Evolutionary conservation across 2,113 vertebrate species (phyloP), one percentile per base, ranked within the genome.

Genomic region (Agapornis roseicollis): DNA sequence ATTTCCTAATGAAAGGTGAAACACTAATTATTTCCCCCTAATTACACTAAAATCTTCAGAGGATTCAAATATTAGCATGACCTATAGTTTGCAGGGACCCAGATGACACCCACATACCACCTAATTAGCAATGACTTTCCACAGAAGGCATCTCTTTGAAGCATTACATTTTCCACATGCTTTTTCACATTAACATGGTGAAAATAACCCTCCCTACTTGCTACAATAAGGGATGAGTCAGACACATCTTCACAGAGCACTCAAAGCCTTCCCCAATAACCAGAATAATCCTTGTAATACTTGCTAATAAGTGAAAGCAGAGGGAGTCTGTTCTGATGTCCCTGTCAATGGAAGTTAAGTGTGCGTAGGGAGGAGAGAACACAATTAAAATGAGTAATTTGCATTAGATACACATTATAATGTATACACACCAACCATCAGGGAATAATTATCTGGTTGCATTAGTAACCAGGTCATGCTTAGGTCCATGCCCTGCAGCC

Each of bases 41-140:
- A 90, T 90, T 94, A 88, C 0, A 0, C 44, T 87, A 86, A 95
- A 87, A 80, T 82, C 88, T 82, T 92, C 77, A 88, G 90, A 82
- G 80, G 58, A 90, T 93, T 97, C 74, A 96, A 97, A 97, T 97
- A 95, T 94, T 97, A 94, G 83, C 93, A 85, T 95, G 94, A 96
- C 96, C 96, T 96, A 93, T 85, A 90, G 95, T 93, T 97, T 94
- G 85, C 58, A 55, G 80, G 80, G 93, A 87, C 94, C 93, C 68
- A 90, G 64, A 93, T 93, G 90, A 93, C 93, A 93, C 95, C 94
- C 83, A 96, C 88, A 8, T 89, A 87, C 63, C 64, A 85, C 78
- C 83, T 96, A 95, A 97, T 97, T 97, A 97, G 88, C 80, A 71
- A 35, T 85, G 90, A 96, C 86, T 97, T 97, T 92, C 79, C 80